Base-by-base conservation (phyloP, 2,113 vertebrate genomes). In the Carollia perspicillata region DNA sequence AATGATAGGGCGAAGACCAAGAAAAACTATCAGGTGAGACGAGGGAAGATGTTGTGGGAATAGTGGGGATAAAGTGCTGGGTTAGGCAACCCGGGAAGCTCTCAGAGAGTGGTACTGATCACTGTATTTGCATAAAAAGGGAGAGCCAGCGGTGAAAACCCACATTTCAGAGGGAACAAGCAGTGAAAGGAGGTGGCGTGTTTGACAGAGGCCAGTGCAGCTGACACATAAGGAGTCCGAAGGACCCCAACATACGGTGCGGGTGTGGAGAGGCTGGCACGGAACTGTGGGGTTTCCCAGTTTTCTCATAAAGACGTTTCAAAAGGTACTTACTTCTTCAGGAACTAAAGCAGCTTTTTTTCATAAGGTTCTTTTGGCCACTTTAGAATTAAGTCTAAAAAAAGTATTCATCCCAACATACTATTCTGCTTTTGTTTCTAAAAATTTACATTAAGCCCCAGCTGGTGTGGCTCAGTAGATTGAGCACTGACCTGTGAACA, bases 351-450 rank as follows among this genome's bases (percentile, higher is more conserved):
- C 49, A 87, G 87, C 30, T 58, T 37, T 63, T 89, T 58, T 60
- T 77, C 16, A n/a, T 33, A 30, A 81, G 1, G 26, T 65, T 93
- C 37, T 95, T 94, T 23, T 53, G 33, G 60, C 16, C n/a, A 60
- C 42, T 66, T 93, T 60, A 75, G 51, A 95, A 85, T 68, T 13
- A 89, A 96, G 51, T 49, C n/a, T 94, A 47, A 74, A 93, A 72
- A 58, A 51, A 66, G 55, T 75, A 79, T 49, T 87, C 23, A 60
- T 72, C 71, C 51, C 80, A 33, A 60, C n/a, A 8, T 37, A 89
- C 71, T 89, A 49, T 42, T 81, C 28, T 75, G 60, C 55, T 96
- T 93, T 96, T 69, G 91, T 87, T 83, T 93, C 44, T 55, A 96
- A 94, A 60, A 60, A 28, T 60, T 85, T 84, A 79, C 91, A 51